Evolutionary conservation across 1,140 invertebrate genomes (phyloP).

Genomic region (Formica selysi): DNA sequence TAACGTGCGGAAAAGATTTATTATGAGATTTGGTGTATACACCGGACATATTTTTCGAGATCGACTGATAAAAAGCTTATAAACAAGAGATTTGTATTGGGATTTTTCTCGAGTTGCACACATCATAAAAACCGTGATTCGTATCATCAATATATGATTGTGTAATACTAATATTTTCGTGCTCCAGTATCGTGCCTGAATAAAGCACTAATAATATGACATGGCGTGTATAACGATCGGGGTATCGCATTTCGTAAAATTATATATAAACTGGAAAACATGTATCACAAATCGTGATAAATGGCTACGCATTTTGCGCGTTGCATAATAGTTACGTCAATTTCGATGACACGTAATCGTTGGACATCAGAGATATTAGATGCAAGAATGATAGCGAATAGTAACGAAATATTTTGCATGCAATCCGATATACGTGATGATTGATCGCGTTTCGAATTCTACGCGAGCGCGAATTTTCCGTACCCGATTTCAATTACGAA

Average conservation of each 20-base stretch:
- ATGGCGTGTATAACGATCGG: neutral
- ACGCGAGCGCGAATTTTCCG: neutral
- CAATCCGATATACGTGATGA: slow-evolving; percentile 50
- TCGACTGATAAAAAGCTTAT: slow-evolving; percentile 8
- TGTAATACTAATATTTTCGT: slow-evolving; percentile 4
- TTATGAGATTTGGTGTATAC: neutral
- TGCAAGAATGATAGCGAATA: slow-evolving; percentile 10
- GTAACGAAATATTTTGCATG: slow-evolving; percentile 16
- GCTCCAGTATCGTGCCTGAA: neutral
- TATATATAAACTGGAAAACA: slow-evolving; percentile 10
- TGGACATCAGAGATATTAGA: slow-evolving; percentile 30
- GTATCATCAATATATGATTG: neutral
- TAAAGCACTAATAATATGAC: neutral
- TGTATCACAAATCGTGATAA: neutral
- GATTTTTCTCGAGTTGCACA: neutral
- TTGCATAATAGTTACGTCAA: slow-evolving; percentile 9
- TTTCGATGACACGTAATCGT: slow-evolving; percentile 24
- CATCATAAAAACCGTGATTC: slow-evolving; percentile 3
- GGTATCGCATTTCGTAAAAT: slow-evolving; percentile 39
- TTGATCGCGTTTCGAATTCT: slow-evolving; percentile 70
- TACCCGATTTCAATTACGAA: slow-evolving; percentile 20
- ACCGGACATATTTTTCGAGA: neutral
- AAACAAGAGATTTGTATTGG: neutral
- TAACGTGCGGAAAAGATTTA: slow-evolving; percentile 40
- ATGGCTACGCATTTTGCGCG: neutral